These are phyloP conservation scores for Oenanthe melanoleuca DNA, from an alignment of 2,113 vertebrate species.

Conservation along the genomic window DNA sequence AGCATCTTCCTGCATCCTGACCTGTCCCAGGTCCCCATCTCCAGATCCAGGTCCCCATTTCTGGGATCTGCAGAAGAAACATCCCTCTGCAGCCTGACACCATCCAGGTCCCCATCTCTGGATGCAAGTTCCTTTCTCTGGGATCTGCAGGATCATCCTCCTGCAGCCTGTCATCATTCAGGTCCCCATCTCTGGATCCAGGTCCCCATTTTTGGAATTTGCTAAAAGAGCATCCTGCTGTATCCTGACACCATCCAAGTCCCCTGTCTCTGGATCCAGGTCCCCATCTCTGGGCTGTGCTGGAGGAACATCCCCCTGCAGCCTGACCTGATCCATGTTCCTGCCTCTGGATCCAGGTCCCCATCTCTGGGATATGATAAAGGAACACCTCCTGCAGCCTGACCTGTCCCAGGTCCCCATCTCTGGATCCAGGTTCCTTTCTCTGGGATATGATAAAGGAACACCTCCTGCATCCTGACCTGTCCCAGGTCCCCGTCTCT, in stretches of 20 bases:
- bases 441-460: not conserved
- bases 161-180: no score
- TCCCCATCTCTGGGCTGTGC: no score
- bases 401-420: not conserved
- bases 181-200: no score
- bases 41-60: no score
- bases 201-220: not conserved
- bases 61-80: no score
- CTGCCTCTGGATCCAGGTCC: not conserved
- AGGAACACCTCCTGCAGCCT: not conserved
- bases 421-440: not conserved
- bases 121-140: no score
- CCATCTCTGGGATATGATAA: not conserved
- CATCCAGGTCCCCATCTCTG: not conserved
- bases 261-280: no score
- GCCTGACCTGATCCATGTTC: no score
- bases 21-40: no score
- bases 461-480: not conserved
- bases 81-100: no score
- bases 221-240: not conserved
- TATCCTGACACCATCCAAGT: not conserved
- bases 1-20: not conserved
- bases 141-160: no score
- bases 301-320: no score
- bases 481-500: not conserved